Evolutionary conservation across 1,140 invertebrate species (phyloP), one percentile per base, ranked within the genome.

Genomic region (Hyphantria cunea): DNA sequence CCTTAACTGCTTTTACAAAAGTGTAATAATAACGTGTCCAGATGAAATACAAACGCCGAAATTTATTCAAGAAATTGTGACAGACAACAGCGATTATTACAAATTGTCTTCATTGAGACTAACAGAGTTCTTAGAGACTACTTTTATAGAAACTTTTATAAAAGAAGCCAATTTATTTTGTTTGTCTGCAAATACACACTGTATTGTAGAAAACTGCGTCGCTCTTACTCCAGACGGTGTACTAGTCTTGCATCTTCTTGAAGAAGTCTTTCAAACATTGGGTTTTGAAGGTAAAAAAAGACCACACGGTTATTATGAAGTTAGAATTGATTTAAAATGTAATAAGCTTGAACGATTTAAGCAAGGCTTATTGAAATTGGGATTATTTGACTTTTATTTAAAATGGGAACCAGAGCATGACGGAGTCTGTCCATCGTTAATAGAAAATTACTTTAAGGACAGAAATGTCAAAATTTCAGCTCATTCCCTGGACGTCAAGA

Each of bases 391-490:
- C 62, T 86, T 85, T 49, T 64, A 80, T 54, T 48, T 90, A 41
- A 61, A 47, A 48, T 90, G 87, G 87, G 80, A 85, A 33, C 86
- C 87, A 5, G 39, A 79, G 42, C 51, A 67, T 41, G 77, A 81
- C 39, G 68, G 78, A 59, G 44, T 89, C 10, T 89, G 87, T 54
- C 85, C 85, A 47, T 89, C 84, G 13, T 83, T 86, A n/a, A 75
- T 90, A 42, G 85, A 85, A 14, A 89, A 84, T 62, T 90, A 89
- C 61, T 87, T 90, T 42, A 62, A 65, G 64, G 71, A 86, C 12
- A 81, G 61, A 62, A 64, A 74, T 13, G 55, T 78, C 17, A 56
- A 55, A 60, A 77, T 87, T 8, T 54, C 75, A 45, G 58, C 74
- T 9, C 71, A 78, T 25, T 66, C 67, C 8, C 33, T 83, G 11